Base-by-base conservation (phyloP, 2,888 invertebrate species). In the Sinelater perroti region DNA sequence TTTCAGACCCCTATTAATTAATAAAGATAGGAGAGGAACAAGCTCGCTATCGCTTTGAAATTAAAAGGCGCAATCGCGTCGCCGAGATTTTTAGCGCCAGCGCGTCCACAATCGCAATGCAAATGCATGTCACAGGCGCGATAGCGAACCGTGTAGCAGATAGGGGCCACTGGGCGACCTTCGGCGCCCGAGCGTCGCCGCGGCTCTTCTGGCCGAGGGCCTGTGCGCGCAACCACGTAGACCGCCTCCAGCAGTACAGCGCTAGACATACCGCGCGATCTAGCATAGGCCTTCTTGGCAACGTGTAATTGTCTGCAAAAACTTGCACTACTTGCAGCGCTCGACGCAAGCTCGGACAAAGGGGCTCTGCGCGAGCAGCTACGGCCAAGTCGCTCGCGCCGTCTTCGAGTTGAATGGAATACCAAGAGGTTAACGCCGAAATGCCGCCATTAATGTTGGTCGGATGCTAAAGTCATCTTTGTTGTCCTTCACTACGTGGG, bases 91-190 rank as follows among this genome's bases (percentile, higher is more conserved):
- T 63, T 60, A 57, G 55, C 53, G 35, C 56, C 51, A 50, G 16
- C 55, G 24, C 40, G 56, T 56, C 20, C 31, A 49, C 60, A 64
- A 61, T 61, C 62, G 60, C 49, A 62, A 62, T 64, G 64, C 62
- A 64, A 62, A 64, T 64, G 56, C 62, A 60, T 64, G 62, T 64
- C 62, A 62, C 59, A 54, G 44, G 21, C 54, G 58, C 50, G 58
- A 58, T 58, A 54, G 47, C 10, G 52, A 52, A 46, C 52, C 46
- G 30, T 57, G 51, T 57, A 57, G 51, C 47, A 56, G 59, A 62
- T 62, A 62, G 64, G 52, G 46, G 58, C 62, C 62, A 66, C 60
- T 47, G 62, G 65, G 59, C 63, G 67, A 62, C 67, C 67, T 66
- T 67, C 63, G 65, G 62, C 62, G 64, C 66, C 63, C 61, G 59